Evolutionary conservation across 2,797 vertebrate genomes (phyloP).

Genomic region (Lates japonicus): DNA sequence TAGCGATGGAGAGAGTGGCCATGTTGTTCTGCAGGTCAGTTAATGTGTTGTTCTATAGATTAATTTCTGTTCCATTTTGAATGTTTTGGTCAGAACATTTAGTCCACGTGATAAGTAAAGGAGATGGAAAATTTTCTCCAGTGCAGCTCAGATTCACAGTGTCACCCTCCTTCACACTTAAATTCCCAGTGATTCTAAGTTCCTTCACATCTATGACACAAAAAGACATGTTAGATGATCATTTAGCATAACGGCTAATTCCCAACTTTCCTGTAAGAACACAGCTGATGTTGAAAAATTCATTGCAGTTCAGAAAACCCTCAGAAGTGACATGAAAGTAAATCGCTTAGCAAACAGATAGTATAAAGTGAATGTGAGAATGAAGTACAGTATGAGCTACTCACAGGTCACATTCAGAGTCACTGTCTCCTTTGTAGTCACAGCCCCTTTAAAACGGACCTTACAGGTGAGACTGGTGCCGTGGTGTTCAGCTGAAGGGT

Average conservation of each 20-base stretch:
- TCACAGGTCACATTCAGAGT: constrained; percentile 61
- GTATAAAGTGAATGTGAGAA: background rate
- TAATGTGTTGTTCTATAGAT: background rate
- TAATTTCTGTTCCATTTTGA: background rate
- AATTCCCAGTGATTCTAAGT: constrained; percentile 5
- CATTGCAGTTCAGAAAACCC: background rate
- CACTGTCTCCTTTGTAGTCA: constrained; percentile 16
- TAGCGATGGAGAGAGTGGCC: constrained; percentile 31
- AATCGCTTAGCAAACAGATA: background rate
- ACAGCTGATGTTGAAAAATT: background rate
- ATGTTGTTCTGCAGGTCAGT: background rate
- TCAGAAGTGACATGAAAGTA: background rate
- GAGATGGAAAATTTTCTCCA: constrained; percentile 61
- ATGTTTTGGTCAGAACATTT: background rate
- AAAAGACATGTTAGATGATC: background rate
- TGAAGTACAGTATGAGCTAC: constrained; percentile 18
- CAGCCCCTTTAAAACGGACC: constrained; percentile 24
- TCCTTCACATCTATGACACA: constrained; percentile 46
- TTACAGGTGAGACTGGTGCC: constrained; percentile 43
- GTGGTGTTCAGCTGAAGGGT: constrained; percentile 45
- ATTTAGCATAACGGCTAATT: too few species aligned
- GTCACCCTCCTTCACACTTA: constrained; percentile 44
- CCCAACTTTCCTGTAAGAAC: background rate
- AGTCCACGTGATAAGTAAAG: constrained; percentile 42
- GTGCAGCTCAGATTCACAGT: constrained; percentile 66